Base-by-base conservation (phyloP, 2,888 invertebrate species). In the Chorisops tibialis region DNA sequence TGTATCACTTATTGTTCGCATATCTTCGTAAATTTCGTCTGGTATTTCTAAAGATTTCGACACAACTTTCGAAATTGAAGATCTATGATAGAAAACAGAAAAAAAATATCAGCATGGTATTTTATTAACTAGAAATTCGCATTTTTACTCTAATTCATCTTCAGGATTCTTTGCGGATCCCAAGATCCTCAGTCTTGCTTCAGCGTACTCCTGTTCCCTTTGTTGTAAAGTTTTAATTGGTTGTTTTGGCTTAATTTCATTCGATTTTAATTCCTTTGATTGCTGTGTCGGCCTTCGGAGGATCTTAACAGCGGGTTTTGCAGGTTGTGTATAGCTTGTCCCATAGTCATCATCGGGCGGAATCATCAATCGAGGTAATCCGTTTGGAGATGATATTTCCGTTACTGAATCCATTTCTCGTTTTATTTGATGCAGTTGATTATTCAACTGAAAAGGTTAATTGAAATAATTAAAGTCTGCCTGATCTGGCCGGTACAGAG, bases 161-260 rank as follows among this genome's bases (percentile, higher is more conserved):
- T 91, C 90, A 1, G 89, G 88, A 75, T 88, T 89, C 69, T 85
- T 83, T 59, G 91, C 91, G 75, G 92, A 89, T 14, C 96, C 96
- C 69, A 96, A 80, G 78, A 96, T 96, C 73, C 96, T 83, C 67
- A 92, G 83, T 68, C 96, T 84, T 18, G 95, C 95, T 76, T 94
- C 90, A 12, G 94, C 94, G 74, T 96, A 96, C 73, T 94, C 96
- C 73, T 93, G 92, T 78, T 95, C 94, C 70, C 96, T 83, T 83
- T 96, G 91, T 79, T 91, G 87, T 48, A 91, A 79, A 47, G 91
- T 88, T 78, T 92, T 91, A 62, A 91, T 88, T 41, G 91, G 91
- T 69, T 88, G 87, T 69, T 81, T 81, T 49, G 84, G 84, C 69
- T 87, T 89, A 50, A 82, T 78, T 70, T 88, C 89, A 39, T 85